These are phyloP conservation scores for Volucella zonaria DNA, from an alignment of 2,888 invertebrate genomes.

Conservation along the genomic window DNA sequence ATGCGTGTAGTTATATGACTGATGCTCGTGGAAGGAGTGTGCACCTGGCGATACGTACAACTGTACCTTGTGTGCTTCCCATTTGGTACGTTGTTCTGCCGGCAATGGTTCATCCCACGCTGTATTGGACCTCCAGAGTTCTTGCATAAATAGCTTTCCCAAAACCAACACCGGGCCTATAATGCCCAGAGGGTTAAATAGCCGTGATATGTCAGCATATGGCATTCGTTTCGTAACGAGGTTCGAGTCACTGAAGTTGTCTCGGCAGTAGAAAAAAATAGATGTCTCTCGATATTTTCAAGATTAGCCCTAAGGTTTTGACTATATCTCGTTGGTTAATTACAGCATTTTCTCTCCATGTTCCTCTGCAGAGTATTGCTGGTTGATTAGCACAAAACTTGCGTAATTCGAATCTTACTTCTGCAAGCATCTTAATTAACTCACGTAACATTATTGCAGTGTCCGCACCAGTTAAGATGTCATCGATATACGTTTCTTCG, in stretches of 20 bases:
- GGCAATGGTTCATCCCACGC: not conserved
- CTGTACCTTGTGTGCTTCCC: not conserved
- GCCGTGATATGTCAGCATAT: constrained; percentile 12
- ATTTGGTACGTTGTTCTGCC: not conserved
- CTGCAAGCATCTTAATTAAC: not conserved
- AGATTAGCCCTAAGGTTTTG: no score
- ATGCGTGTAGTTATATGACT: not conserved
- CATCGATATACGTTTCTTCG: not conserved
- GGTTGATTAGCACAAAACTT: not conserved
- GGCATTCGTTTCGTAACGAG: not conserved
- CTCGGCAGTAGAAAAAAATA: not conserved
- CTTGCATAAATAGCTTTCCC: not conserved
- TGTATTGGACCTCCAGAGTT: not conserved
- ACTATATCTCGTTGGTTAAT: not conserved
- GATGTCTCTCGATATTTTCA: no score
- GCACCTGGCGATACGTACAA: not conserved
- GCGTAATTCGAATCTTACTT: not conserved
- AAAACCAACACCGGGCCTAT: not conserved
- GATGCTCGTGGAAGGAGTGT: not conserved
- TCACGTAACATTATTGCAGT: not conserved
- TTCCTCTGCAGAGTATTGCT: not conserved
- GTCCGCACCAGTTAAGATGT: not conserved
- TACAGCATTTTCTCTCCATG: not conserved
- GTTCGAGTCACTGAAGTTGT: not conserved
- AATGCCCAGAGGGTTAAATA: not conserved